Percentiles rank a stretch among this genome's conserved stretches.
These are phyloP conservation scores for Stylophora pistillata DNA, from an alignment of 64 coral and sea anemone species.

Conservation along the genomic window DNA sequence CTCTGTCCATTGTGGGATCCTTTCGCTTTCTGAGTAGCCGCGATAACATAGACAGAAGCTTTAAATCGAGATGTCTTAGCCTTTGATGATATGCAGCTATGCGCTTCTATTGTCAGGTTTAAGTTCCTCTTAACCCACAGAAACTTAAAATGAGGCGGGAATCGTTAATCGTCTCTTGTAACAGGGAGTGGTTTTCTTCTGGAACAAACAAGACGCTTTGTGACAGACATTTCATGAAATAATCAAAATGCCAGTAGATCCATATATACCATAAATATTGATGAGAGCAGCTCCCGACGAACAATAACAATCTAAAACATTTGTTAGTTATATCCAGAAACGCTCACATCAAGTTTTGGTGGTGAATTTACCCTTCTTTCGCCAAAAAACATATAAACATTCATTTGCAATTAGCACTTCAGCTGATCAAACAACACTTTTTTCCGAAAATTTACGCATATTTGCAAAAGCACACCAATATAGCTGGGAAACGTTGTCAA, in stretches of 20 bases:
- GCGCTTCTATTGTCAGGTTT: background rate
- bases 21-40: background rate
- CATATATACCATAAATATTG: constrained; percentile 24
- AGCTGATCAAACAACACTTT: background rate
- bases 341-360: background rate
- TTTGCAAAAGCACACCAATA: background rate
- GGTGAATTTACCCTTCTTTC: background rate
- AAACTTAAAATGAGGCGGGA: too few species aligned
- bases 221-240: background rate
- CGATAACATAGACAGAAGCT: constrained; percentile 3
- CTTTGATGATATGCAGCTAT: background rate
- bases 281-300: background rate
- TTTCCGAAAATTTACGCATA: background rate
- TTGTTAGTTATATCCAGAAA: background rate
- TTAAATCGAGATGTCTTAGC: background rate
- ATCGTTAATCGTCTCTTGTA: too few species aligned
- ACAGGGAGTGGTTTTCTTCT: too few species aligned
- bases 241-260: background rate
- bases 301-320: background rate
- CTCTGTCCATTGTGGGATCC: constrained; percentile 20
- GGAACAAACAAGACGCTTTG: background rate
- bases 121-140: too few species aligned
- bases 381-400: background rate
- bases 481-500: background rate
- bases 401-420: background rate